A percentile compares a stretch with the other conserved stretches of the same genome.
Evolutionary conservation across 2,113 vertebrate species (phyloP).

Genomic region (Albula goreensis): DNA sequence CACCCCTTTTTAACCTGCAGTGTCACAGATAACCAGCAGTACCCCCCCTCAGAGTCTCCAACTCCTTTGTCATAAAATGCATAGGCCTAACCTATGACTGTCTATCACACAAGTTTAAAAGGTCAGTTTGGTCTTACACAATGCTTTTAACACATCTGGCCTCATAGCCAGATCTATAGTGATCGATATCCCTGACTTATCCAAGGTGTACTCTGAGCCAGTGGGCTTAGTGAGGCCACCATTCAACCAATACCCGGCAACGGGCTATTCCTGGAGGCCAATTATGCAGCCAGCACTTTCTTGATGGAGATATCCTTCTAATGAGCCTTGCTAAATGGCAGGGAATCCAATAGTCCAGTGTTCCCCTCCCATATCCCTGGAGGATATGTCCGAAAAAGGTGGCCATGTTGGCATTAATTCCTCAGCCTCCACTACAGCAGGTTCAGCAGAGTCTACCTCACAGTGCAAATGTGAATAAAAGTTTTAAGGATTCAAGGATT

Average conservation of each 20-base stretch:
- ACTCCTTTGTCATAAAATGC: background rate
- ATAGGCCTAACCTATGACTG: background rate
- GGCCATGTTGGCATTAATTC: background rate
- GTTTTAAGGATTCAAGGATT: background rate
- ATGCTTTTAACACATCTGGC: background rate
- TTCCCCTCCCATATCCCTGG: background rate
- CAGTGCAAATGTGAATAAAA: background rate
- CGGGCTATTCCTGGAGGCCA: conserved; percentile 26
- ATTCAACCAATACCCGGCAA: conserved; percentile 5
- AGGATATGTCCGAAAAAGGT: background rate
- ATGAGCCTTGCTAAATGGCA: background rate
- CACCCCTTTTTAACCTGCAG: background rate
- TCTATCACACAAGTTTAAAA: background rate
- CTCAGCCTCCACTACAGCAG: background rate
- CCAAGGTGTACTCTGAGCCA: background rate
- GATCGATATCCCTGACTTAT: background rate
- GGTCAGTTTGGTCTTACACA: background rate
- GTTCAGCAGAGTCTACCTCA: background rate
- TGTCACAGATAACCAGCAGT: background rate
- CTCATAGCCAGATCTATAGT: background rate
- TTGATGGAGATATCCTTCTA: background rate
- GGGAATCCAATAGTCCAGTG: background rate
- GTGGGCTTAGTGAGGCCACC: background rate
- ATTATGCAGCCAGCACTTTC: conserved; percentile 33
- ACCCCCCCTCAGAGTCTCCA: background rate